Percentiles rank a stretch among this genome's conserved stretches.
Conservation (phyloP, 2,113 vertebrate genomes). For the Sciurus niger region DNA sequence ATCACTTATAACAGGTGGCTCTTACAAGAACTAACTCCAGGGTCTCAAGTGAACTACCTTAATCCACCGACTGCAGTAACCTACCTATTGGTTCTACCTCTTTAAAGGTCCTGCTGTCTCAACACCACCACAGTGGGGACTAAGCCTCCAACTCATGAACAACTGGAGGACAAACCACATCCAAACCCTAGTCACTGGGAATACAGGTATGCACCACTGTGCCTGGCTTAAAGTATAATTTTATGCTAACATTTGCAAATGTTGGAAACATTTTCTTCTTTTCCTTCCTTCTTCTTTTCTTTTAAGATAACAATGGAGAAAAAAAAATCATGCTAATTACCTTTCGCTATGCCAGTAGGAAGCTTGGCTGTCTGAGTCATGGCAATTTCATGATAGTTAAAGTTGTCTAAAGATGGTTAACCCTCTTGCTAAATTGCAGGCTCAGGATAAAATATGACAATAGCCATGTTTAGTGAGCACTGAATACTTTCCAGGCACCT, state of each 20-base stretch:
- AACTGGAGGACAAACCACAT: too few species aligned
- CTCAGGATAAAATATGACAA: not conserved
- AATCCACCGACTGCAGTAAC: too few species aligned
- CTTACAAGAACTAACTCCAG: too few species aligned
- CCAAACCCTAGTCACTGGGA: too few species aligned
- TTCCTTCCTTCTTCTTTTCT: not conserved
- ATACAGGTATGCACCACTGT: too few species aligned
- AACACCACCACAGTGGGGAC: too few species aligned
- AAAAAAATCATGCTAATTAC: not conserved
- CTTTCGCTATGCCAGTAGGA: not conserved
- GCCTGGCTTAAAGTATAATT: conserved; percentile 21
- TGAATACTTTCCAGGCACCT: not conserved
- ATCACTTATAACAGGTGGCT: too few species aligned
- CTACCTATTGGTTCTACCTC: too few species aligned
- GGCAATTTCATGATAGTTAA: not conserved
- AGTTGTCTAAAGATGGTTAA: not conserved
- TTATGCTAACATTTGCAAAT: not conserved
- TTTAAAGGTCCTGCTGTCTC: too few species aligned
- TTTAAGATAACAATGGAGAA: not conserved
- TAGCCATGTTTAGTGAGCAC: not conserved
- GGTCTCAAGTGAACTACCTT: too few species aligned
- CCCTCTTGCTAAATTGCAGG: conserved; percentile 19
- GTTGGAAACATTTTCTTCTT: conserved; percentile 44
- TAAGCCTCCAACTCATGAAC: too few species aligned
- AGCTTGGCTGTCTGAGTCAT: not conserved